Evolutionary conservation across 2,113 vertebrate species (phyloP), one percentile per base, ranked within the genome.

Genomic region (Nematolebias whitei): DNA sequence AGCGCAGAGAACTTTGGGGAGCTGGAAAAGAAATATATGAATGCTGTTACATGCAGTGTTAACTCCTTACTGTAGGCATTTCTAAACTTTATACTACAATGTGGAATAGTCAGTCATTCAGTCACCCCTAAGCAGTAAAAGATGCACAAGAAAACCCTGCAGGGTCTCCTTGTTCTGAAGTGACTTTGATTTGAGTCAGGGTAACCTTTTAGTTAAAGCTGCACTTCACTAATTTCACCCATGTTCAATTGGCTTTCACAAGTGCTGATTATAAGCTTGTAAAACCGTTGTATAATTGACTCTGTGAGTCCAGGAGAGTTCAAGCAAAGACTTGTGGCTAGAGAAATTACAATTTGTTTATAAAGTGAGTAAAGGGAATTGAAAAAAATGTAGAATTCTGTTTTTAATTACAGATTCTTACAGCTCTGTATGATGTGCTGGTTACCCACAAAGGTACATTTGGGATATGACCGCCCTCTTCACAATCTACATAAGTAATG

Each of bases 201-300:
- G 23, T 39, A 41, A 26, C 39, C 32, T 29, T 32, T 40, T 54
- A 6, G 4, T 67, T 50, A 22, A 66, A 59, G 23, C 23, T 8
- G n/a, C 22, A 49, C 43, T 71, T 2, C 26, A 52, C 52, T 18
- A 16, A 19, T 68, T 74, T 60, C 32, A 52, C 18, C 47, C 2
- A 8, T 40, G 52, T 49, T 41, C 14, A 29, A 9, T 18, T 57
- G 41, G 32, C n/a, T 60, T 51, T 11, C 44, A 47, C 54, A 15
- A 47, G 20, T 48, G 16, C 41, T 49, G 23, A 5, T 29, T 12
- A 26, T 45, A 18, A 50, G 44, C 1, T 8, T 52, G 22, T 49
- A 43, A 62, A 71, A 71, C 3, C 19, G 19, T 19, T 45, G 6
- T 14, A 20, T 54, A 40, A 63, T 35, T 6, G 23, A 43, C 0